These are phyloP conservation scores for Triplophysa rosa DNA, from an alignment of 2,113 vertebrate species.

Conservation along the genomic window DNA sequence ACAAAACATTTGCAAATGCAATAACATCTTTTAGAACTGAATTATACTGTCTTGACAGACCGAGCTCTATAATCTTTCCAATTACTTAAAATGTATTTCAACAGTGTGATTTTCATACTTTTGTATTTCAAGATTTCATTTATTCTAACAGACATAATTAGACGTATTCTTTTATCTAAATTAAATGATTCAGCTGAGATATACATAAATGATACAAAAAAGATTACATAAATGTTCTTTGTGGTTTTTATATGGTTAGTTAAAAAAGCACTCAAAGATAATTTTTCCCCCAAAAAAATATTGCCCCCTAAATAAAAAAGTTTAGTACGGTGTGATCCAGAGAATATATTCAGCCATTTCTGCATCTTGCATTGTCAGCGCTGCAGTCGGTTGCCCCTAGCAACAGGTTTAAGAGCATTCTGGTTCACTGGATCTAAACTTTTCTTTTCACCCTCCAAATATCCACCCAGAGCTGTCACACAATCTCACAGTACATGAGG, in stretches of 20 bases:
- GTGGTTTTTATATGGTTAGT: too few species aligned
- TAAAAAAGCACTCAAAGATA: too few species aligned
- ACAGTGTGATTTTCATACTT: not conserved
- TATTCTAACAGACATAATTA: too few species aligned
- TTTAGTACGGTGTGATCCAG: too few species aligned
- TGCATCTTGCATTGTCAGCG: slow-evolving; percentile 22
- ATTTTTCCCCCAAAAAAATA: not conserved
- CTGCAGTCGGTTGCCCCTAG: slow-evolving; percentile 49
- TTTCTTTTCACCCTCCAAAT: not conserved
- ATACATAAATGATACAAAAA: too few species aligned
- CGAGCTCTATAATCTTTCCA: not conserved
- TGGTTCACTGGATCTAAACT: slow-evolving; percentile 3
- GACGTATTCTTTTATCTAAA: not conserved
- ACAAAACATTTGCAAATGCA: too few species aligned
- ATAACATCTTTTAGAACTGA: too few species aligned
- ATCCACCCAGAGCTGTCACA: not conserved
- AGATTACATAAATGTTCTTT: too few species aligned
- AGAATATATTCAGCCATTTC: not conserved
- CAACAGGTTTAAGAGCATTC: slow-evolving; percentile 44
- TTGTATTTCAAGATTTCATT: too few species aligned
- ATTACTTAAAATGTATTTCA: not conserved
- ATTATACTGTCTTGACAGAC: not conserved
- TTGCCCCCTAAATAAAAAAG: not conserved
- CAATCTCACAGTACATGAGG: slow-evolving; percentile 18
- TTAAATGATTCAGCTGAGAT: not conserved